phyloP scores from a whole-genome alignment of 1,140 invertebrate species.

The Ceratina calcarata region DNA sequence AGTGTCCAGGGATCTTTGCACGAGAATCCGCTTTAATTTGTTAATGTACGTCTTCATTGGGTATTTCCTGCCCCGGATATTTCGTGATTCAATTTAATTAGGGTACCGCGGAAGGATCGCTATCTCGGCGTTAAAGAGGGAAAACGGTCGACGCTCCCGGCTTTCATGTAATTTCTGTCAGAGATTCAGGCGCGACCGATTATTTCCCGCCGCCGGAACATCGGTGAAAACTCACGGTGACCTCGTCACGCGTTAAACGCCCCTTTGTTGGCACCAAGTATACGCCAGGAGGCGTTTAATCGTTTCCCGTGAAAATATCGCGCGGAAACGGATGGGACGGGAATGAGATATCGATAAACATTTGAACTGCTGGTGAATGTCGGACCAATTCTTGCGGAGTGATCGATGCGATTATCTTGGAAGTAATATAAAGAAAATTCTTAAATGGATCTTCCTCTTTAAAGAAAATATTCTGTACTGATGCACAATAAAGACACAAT shows the following conservation, averaged over 20 bases:
- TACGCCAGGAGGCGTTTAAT: slow-evolving; percentile 23
- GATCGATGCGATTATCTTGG: slow-evolving; percentile 10
- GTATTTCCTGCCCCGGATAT: slow-evolving; percentile 74
- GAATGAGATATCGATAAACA: slow-evolving; percentile 23
- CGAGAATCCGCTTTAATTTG: slow-evolving; percentile 73
- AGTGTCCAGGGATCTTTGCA: slow-evolving; percentile 71
- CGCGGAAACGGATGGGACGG: neutral
- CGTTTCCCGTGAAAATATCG: slow-evolving; percentile 23
- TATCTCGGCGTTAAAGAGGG: slow-evolving; percentile 42
- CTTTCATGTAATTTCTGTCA: slow-evolving; percentile 43
- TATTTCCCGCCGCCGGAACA: slow-evolving; percentile 36
- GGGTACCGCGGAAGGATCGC: slow-evolving; percentile 69
- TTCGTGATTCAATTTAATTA: slow-evolving; percentile 78
- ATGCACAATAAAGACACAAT: no score
- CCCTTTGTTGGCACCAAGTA: slow-evolving; percentile 12
- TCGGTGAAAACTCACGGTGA: slow-evolving; percentile 33
- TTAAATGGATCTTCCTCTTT: neutral
- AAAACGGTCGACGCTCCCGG: neutral
- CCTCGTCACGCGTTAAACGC: slow-evolving; percentile 28
- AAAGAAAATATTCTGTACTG: no score
- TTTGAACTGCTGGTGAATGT: neutral
- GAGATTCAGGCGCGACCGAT: slow-evolving; percentile 43
- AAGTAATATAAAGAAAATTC: neutral
- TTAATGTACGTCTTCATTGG: slow-evolving; percentile 77
- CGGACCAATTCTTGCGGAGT: neutral